These are phyloP conservation scores for Limosa lapponica DNA, from an alignment of 2,797 vertebrate species.

Conservation along the genomic window DNA sequence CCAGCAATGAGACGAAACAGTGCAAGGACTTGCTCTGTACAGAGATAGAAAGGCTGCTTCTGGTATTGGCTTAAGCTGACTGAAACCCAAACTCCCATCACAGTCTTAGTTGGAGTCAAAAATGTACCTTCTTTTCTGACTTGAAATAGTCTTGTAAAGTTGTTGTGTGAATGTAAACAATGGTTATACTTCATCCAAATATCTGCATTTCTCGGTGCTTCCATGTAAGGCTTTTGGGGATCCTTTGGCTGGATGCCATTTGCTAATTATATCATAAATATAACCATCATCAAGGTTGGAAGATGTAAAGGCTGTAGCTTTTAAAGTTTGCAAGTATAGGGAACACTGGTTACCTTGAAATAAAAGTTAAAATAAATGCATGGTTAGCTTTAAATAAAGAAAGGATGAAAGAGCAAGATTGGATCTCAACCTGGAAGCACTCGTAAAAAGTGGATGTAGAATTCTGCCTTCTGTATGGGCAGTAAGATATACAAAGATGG, in stretches of 20 bases:
- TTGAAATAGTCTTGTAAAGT: neutral
- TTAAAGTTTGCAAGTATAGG: neutral
- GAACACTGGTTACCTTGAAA: neutral
- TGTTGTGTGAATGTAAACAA: neutral
- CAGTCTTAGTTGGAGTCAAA: neutral
- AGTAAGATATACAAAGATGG: neutral
- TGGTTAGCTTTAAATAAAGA: neutral
- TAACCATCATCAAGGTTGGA: neutral
- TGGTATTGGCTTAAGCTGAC: neutral
- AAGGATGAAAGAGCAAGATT: neutral
- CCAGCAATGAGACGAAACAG: neutral
- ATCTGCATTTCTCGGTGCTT: neutral
- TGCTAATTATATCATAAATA: neutral
- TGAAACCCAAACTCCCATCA: neutral
- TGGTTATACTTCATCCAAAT: neutral
- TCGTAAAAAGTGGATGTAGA: neutral
- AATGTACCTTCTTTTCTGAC: neutral
- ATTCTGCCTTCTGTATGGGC: neutral
- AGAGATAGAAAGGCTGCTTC: neutral
- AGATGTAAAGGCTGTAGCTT: neutral
- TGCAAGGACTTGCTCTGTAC: neutral
- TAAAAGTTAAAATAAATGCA: neutral
- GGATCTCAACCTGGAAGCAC: neutral
- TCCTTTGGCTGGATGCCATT: neutral
- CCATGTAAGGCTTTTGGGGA: neutral